Evolutionary conservation across 2,113 vertebrate genomes (phyloP).

Genomic region (Hippocampus comes): DNA sequence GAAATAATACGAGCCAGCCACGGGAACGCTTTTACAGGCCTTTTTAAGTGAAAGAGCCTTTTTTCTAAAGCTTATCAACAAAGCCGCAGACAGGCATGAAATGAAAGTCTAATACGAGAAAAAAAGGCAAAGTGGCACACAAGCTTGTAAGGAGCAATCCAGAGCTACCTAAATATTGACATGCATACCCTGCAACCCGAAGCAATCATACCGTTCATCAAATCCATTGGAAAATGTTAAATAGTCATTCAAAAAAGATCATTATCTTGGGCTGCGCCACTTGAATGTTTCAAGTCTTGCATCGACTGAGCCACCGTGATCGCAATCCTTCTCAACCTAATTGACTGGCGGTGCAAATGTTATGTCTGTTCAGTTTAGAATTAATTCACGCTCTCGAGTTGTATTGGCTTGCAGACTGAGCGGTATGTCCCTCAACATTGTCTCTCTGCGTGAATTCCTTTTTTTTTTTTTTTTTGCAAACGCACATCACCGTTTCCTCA

Average conservation of each 20-base stretch:
- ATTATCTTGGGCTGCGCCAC: constrained; percentile 46
- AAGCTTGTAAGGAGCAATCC: constrained; percentile 15
- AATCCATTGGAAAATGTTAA: constrained; percentile 45
- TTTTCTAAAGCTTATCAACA: constrained; percentile 15
- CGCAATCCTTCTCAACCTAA: constrained; percentile 1
- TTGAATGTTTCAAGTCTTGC: constrained; percentile 32
- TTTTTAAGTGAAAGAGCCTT: constrained; percentile 7
- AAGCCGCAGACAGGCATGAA: constrained; percentile 31
- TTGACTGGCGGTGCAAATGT: too few species aligned
- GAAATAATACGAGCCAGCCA: background rate
- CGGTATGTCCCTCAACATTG: background rate
- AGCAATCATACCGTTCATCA: constrained; percentile 42
- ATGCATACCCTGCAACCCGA: constrained; percentile 41
- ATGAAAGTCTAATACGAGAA: constrained; percentile 27
- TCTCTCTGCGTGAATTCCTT: background rate
- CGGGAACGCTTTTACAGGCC: background rate
- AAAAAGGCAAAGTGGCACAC: constrained; percentile 27
- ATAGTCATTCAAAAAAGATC: constrained; percentile 46
- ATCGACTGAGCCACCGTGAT: constrained; percentile 21
- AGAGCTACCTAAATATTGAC: constrained; percentile 47
- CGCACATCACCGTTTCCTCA: constrained; percentile 17
- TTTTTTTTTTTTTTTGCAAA: constrained; percentile 10
- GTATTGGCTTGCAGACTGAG: background rate
- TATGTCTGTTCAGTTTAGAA: too few species aligned
- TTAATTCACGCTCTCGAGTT: too few species aligned